A percentile compares a stretch with the other conserved stretches of the same genome.
phyloP scores from a whole-genome alignment of 1,140 invertebrate genomes.

The Drosophila bifasciata region DNA sequence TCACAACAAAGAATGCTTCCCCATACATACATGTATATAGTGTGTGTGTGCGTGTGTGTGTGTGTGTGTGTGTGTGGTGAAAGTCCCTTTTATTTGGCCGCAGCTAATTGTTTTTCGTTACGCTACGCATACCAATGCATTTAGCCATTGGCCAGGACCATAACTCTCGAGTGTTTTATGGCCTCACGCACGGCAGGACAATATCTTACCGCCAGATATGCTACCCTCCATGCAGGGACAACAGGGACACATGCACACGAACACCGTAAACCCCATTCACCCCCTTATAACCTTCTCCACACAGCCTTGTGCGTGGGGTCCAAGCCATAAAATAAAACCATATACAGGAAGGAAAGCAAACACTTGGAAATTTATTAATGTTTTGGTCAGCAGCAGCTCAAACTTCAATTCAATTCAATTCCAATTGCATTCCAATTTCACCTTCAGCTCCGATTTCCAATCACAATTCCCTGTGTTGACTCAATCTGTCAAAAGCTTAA shows the following conservation, averaged over 20 bases:
- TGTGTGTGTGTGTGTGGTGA: not conserved
- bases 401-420: slow-evolving; percentile 39
- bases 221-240: slow-evolving; percentile 6
- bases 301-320: slow-evolving; percentile 60
- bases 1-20: slow-evolving; percentile 8
- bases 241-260: too few species aligned
- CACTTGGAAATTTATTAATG: slow-evolving; percentile 77
- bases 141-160: slow-evolving; percentile 66
- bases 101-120: slow-evolving; percentile 81
- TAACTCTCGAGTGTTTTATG: slow-evolving; percentile 77
- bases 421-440: slow-evolving; percentile 24
- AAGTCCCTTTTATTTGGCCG: slow-evolving; percentile 72
- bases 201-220: slow-evolving; percentile 63
- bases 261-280: not conserved
- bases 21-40: not conserved
- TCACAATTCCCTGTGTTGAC: slow-evolving; percentile 24
- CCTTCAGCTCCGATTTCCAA: slow-evolving; percentile 28
- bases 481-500: slow-evolving; percentile 42
- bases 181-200: slow-evolving; percentile 78
- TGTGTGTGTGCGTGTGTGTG: not conserved
- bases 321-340: slow-evolving; percentile 71
- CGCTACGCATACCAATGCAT: slow-evolving; percentile 80
- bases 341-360: slow-evolving; percentile 54
- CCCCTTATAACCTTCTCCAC: not conserved
- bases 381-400: slow-evolving; percentile 23